Percentiles rank a stretch among this genome's conserved stretches.
Evolutionary conservation across 2,113 vertebrate species (phyloP).

Genomic region (Narcine bancroftii): DNA sequence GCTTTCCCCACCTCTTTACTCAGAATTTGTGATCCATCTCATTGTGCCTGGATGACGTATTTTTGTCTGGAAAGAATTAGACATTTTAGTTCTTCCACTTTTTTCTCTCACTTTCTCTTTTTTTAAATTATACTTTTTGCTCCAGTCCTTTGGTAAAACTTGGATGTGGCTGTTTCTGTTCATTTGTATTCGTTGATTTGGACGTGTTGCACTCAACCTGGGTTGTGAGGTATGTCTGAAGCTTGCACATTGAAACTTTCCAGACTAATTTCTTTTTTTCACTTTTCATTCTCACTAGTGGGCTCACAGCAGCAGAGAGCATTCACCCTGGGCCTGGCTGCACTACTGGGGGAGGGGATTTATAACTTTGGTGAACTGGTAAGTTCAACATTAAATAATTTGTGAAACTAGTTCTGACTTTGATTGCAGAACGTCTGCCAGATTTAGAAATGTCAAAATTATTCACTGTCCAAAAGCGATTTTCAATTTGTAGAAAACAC

Average conservation of each 20-base stretch:
- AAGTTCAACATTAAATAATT: not conserved
- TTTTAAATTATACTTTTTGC: not conserved
- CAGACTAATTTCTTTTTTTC: not conserved
- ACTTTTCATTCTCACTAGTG: constrained; percentile 24
- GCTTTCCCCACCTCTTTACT: not conserved
- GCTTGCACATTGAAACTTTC: not conserved
- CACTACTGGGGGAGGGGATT: constrained; percentile 39
- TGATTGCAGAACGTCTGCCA: not conserved
- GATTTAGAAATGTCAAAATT: not conserved
- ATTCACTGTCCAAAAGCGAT: not conserved
- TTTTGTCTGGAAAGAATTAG: not conserved
- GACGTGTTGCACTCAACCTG: not conserved
- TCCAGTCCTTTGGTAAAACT: not conserved
- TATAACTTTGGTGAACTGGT: constrained; percentile 44
- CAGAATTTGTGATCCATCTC: not conserved
- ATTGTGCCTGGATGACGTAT: not conserved
- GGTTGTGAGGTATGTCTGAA: not conserved
- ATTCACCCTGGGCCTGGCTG: constrained; percentile 40
- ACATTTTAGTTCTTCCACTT: not conserved
- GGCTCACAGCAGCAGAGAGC: constrained; percentile 40
- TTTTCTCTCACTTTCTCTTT: not conserved
- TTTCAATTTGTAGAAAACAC: not conserved
- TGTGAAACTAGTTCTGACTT: not conserved
- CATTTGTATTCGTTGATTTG: not conserved
- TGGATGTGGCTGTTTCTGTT: not conserved